A percentile compares a stretch with the other conserved stretches of the same genome.
Conservation (phyloP, 1,140 invertebrate genomes). For the Drosophila chauvacae region DNA sequence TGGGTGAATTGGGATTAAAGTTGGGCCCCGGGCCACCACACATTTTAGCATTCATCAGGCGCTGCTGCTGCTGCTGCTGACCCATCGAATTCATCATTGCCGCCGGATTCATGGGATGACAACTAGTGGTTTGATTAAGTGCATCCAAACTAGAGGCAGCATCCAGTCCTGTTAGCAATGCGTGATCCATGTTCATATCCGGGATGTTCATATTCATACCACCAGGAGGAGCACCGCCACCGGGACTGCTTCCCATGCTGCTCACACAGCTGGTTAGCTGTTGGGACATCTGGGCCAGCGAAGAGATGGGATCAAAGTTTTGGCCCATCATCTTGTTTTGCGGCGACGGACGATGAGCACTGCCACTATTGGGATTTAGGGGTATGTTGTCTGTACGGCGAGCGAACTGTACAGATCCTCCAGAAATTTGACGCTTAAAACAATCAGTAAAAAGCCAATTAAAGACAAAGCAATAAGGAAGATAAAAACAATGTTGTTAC, state of each 20-base stretch:
- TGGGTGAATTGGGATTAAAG: conserved; percentile 44
- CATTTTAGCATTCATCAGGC: conserved; percentile 84
- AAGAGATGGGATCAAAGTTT: conserved; percentile 96
- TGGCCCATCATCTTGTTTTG: conserved; percentile 86
- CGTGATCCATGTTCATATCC: conserved; percentile 81
- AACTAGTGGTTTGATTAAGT: conserved; percentile 57
- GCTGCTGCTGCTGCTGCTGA: conserved; percentile 73
- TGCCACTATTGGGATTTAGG: conserved; percentile 90
- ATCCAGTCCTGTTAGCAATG: conserved; percentile 78
- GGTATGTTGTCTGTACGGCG: conserved; percentile 91
- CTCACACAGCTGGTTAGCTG: conserved; percentile 91
- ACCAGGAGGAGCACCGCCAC: conserved; percentile 84
- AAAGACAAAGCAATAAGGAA: neutral
- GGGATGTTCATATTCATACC: conserved; percentile 75
- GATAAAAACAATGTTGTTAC: neutral
- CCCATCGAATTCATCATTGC: conserved; percentile 67
- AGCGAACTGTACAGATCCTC: conserved; percentile 78
- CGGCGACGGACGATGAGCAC: conserved; percentile 85
- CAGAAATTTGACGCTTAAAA: conserved; percentile 65
- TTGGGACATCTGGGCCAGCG: conserved; percentile 96
- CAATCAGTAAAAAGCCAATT: neutral
- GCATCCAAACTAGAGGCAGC: conserved; percentile 63
- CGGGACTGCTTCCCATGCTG: conserved; percentile 85
- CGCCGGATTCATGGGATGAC: conserved; percentile 60
- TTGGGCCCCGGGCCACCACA: conserved; percentile 84